phyloP scores from a whole-genome alignment of 2,797 vertebrate species.

The Pangasius djambal region DNA sequence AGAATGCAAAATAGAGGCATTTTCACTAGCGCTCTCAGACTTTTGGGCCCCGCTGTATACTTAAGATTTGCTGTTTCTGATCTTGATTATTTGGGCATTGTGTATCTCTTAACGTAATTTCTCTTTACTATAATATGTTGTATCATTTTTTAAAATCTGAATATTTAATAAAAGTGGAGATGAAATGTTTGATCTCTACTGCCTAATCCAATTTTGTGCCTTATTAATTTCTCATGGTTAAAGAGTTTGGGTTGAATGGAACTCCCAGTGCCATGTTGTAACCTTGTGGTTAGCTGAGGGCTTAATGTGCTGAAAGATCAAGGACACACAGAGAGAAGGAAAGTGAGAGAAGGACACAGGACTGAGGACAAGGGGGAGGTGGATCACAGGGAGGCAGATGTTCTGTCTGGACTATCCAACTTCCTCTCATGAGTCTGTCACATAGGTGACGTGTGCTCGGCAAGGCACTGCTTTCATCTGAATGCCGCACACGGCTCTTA shows the following conservation, averaged over 20 bases:
- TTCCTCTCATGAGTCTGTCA: constrained; percentile 55
- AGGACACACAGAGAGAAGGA: constrained; percentile 40
- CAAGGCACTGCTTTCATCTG: constrained; percentile 45
- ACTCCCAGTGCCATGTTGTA: background rate
- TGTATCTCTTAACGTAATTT: background rate
- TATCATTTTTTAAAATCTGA: background rate
- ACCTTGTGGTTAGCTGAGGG: constrained; percentile 42
- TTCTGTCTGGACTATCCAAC: constrained; percentile 48
- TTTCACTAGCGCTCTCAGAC: background rate
- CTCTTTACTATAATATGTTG: background rate
- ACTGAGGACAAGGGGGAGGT: background rate
- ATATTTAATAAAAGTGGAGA: background rate
- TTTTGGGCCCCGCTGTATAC: background rate
- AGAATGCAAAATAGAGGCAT: background rate
- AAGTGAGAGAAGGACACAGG: constrained; percentile 36
- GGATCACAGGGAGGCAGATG: constrained; percentile 50
- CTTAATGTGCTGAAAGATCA: constrained; percentile 33
- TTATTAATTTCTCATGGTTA: background rate
- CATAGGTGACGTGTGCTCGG: constrained; percentile 48
- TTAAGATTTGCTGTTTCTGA: background rate
- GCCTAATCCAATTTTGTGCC: background rate
- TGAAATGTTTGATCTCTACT: background rate
- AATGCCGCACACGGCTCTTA: constrained; percentile 24
- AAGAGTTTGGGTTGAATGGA: background rate
- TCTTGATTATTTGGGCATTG: background rate